phyloP scores from a whole-genome alignment of 1,140 invertebrate genomes.

The Nebria ingens region DNA sequence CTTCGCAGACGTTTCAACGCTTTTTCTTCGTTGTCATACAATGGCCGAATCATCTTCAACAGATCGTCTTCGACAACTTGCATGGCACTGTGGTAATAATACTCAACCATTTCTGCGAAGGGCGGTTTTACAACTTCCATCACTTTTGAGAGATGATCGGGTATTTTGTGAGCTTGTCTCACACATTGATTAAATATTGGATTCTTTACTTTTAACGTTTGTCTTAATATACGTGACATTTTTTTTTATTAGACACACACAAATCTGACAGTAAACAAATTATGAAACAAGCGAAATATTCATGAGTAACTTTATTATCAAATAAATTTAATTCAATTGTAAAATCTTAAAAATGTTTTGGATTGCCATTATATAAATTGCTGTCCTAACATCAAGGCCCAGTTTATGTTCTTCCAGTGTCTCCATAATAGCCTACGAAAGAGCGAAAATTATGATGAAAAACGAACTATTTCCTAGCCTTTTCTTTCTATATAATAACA shows the following conservation, averaged over 20 bases:
- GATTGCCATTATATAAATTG: constrained; percentile 79
- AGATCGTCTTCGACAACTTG: constrained; percentile 51
- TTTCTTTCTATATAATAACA: no score
- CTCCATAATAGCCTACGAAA: constrained; percentile 66
- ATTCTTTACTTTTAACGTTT: no score
- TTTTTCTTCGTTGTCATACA: constrained; percentile 40
- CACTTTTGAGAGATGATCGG: constrained; percentile 43
- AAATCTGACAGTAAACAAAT: no score
- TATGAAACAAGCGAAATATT: no score
- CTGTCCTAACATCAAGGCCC: constrained; percentile 76
- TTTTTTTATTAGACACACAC: no score
- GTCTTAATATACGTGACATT: no score
- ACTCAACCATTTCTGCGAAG: constrained; percentile 64
- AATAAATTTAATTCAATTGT: no score
- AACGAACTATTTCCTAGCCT: no score
- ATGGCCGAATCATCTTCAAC: constrained; percentile 44
- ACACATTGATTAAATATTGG: no score
- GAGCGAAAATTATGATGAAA: no score
- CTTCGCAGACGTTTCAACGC: constrained; percentile 49
- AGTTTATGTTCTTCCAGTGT: constrained; percentile 78
- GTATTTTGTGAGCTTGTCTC: constrained; percentile 40
- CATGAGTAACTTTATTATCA: no score
- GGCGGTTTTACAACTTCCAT: constrained; percentile 46
- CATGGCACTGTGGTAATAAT: constrained; percentile 58
- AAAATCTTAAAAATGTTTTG: constrained; percentile 64